Evolutionary conservation across 2,113 vertebrate species (phyloP).

Genomic region (Cryptotis parvus): DNA sequence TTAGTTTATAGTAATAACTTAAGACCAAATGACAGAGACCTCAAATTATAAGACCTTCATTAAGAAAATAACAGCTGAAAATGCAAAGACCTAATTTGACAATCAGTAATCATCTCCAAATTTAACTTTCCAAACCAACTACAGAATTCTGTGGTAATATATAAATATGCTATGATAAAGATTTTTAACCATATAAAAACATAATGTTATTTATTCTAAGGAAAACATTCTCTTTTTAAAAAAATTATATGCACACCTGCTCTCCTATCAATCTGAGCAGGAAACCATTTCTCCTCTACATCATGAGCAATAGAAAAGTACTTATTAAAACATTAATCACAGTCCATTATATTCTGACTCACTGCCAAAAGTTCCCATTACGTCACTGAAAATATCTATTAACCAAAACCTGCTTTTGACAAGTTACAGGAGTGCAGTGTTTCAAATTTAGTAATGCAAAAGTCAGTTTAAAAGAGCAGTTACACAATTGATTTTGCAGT

Average conservation of each 20-base stretch:
- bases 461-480: conserved; percentile 88
- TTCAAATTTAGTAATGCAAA: conserved; percentile 88
- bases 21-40: conserved; percentile 39
- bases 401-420: conserved; percentile 91
- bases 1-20: conserved; percentile 29
- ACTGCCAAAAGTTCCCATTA: conserved; percentile 90
- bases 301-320: conserved; percentile 88
- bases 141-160: conserved; percentile 43
- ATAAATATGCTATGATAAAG: conserved; percentile 22
- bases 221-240: conserved; percentile 80
- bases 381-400: conserved; percentile 91
- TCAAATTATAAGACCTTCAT: conserved; percentile 9
- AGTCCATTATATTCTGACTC: conserved; percentile 90
- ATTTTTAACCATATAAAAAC: conserved; percentile 67
- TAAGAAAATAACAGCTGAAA: conserved; percentile 43
- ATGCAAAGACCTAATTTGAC: conserved; percentile 42
- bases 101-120: conserved; percentile 28
- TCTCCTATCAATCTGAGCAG: conserved; percentile 87
- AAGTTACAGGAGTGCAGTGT: conserved; percentile 89
- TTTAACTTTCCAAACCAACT: conserved; percentile 63
- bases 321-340: conserved; percentile 93
- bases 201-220: conserved; percentile 70
- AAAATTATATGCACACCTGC: conserved; percentile 85
- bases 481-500: conserved; percentile 90
- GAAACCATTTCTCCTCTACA: conserved; percentile 88